Conservation (phyloP, 2,113 vertebrate genomes). For the Halcyon malimbica region DNA sequence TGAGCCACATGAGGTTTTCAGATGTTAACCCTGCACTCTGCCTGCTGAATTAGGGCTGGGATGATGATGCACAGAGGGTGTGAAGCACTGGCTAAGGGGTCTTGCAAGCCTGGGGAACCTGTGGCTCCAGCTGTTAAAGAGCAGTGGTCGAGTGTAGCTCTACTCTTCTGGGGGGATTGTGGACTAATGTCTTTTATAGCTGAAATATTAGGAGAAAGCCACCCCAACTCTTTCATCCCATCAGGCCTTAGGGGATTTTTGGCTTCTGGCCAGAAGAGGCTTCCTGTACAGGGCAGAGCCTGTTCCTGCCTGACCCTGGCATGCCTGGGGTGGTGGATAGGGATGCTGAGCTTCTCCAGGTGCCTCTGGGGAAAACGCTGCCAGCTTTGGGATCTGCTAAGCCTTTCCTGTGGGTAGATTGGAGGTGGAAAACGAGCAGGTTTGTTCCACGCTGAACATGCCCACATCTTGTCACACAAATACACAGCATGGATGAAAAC, state of each 20-base stretch:
- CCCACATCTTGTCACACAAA: constrained; percentile 64
- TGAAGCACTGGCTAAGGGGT: background rate
- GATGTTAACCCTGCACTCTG: rapidly evolving
- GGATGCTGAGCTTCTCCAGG: background rate
- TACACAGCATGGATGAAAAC: constrained; percentile 43
- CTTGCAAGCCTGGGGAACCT: background rate
- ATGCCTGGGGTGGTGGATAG: background rate
- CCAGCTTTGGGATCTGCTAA: background rate
- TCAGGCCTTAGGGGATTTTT: background rate
- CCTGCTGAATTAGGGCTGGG: background rate
- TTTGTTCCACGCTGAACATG: constrained; percentile 24
- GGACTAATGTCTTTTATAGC: background rate
- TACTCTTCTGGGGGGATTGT: rapidly evolving
- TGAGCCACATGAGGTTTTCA: background rate
- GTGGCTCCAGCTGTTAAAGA: background rate
- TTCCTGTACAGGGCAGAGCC: background rate
- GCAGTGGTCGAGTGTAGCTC: background rate
- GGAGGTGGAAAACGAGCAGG: constrained; percentile 43
- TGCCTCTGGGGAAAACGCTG: background rate
- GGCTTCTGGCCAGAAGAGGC: background rate
- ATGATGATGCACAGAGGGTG: rapidly evolving
- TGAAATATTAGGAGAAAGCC: background rate
- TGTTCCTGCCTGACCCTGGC: background rate
- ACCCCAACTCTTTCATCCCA: background rate
- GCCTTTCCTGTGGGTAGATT: constrained; percentile 29